Evolutionary conservation across 2,888 invertebrate species (phyloP), one percentile per base, ranked within the genome.

Genomic region (Synergus gifuensis): DNA sequence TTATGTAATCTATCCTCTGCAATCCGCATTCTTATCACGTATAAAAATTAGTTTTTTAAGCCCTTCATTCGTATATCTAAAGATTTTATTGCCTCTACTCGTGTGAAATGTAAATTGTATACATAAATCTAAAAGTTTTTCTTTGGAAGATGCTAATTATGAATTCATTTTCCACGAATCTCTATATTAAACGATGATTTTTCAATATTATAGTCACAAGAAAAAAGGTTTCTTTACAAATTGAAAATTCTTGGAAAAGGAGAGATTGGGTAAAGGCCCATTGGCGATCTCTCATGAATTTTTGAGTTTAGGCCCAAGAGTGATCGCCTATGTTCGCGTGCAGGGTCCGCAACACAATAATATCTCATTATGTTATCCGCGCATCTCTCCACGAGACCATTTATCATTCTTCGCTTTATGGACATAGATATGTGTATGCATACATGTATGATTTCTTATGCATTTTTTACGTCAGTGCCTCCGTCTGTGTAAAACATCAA

Each of bases 361-460:
- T 89, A 87, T 86, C 89, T 90, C 90, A 90, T 90, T 90, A 90
- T 90, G 89, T 89, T 90, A 90, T 90, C 90, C 90, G 88, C 86
- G 89, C 88, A 90, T 90, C 89, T 90, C 73, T 36, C 44, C 46
- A 49, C 49, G 60, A 78, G 63, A 73, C 73, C 78, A 78, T 78
- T 78, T 73, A 78, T 78, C 78, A 78, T 73, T 78, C 44, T 78
- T 60, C 63, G 44, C 49, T 28, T 36, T 63, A 36, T 44, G 44
- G 60, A 60, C 28, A 60, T 60, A 28, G 22, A 60, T 60, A 28
- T 18, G 18, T 60, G 60, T 60, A 60, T 46, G 14, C 46, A 46
- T 46, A 46, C 4, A 46, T 46, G 11, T 46, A 46, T 46, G 14
- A 46, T 46, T 46, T 46, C 12, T 9, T 60, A 18, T 7, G n/a